Base-by-base conservation (phyloP, 1,140 invertebrate species). In the Dendrolimus punctatus region DNA sequence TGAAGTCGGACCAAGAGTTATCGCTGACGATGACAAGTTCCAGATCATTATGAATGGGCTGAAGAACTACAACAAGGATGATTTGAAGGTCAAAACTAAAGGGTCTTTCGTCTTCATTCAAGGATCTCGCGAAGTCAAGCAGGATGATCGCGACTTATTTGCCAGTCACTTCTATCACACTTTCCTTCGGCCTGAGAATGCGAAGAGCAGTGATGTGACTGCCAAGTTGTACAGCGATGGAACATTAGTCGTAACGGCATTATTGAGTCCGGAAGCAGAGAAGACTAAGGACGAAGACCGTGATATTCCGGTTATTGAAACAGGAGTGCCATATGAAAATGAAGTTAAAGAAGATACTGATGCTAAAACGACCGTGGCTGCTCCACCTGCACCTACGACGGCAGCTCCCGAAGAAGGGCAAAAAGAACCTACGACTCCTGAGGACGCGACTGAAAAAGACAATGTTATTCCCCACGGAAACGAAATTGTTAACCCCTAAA, bases 81-180 rank as follows among this genome's bases (percentile, higher is more conserved):
- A 86, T 38, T 51, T 86, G 46, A 83, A 83, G 47, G 80, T 86
- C 37, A 84, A 82, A 51, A 68, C 80, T 9, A 83, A 80, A 55
- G 67, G 65, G 6, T 75, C 74, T 45, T 79, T 79, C 53, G 73
- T 86, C 56, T 70, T 84, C 60, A 71, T 84, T n/a, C 73, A 84
- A 60, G 83, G 83, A 36, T 64, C 74, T 5, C 78, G 83, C 46
- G 83, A 86, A 51, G 71, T 74, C 9, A 80, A 81, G 41, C 69
- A 77, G 36, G 71, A 74, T 10, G 74, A 80, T 40, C 71, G 68
- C 39, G 80, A 86, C 41, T 40, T 84, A 6, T 78, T 80, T 42
- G 83, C 81, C 7, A 80, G 73, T 58, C 74, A 85, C 54, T 86
- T 86, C 74, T 82, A 80, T 73, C 79, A 86, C 51, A 85, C 81